Conservation (phyloP, 2,113 vertebrate genomes). For the Lophura nycthemera region DNA sequence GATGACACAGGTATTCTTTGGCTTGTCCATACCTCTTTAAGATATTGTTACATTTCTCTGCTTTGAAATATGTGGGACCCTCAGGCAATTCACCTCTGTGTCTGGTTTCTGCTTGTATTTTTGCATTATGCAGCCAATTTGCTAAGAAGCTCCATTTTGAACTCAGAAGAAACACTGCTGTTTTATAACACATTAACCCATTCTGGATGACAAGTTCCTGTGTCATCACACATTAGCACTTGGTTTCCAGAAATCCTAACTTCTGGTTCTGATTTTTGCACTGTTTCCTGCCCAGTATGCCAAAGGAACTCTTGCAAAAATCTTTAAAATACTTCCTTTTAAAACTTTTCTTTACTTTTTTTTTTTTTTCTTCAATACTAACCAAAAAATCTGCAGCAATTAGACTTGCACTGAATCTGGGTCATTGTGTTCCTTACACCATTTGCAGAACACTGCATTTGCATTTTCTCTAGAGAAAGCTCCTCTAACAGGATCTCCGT, state of each 20-base stretch:
- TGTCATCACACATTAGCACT: not conserved
- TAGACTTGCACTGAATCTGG: not conserved
- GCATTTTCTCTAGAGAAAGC: not conserved
- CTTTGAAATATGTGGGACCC: constrained; percentile 72
- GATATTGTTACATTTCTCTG: constrained; percentile 68
- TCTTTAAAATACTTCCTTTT: not conserved
- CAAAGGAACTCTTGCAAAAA: not conserved
- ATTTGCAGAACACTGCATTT: not conserved
- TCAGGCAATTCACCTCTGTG: constrained; percentile 56
- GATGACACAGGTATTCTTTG: constrained; percentile 54
- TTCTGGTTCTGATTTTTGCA: not conserved
- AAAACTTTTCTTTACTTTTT: not conserved
- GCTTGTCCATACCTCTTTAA: constrained; percentile 57
- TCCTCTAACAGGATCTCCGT: not conserved
- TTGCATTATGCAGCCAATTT: constrained; percentile 23
- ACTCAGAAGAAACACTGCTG: not conserved
- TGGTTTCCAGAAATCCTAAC: not conserved
- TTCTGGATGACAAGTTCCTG: not conserved
- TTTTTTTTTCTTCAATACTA: not conserved
- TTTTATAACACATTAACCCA: not conserved
- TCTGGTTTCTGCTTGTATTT: constrained; percentile 61
- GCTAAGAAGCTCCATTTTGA: constrained; percentile 28
- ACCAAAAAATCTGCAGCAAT: not conserved
- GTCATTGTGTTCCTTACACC: not conserved
- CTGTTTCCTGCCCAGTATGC: not conserved